phyloP scores from a whole-genome alignment of 1,140 invertebrate genomes.

The Glossosoma conforme region DNA sequence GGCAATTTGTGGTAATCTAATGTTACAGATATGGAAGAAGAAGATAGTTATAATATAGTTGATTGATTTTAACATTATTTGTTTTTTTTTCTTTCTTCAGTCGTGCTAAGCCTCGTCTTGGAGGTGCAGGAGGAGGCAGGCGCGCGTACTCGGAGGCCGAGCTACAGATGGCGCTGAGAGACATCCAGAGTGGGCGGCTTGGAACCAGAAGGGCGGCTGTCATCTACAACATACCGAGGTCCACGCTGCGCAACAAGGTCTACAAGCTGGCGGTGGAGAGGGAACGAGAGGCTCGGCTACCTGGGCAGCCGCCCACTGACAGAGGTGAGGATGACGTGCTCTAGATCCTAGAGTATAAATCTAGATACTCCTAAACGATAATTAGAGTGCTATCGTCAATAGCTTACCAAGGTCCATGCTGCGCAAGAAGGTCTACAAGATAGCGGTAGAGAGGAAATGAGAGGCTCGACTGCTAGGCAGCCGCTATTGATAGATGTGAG shows the following conservation, averaged over 20 bases:
- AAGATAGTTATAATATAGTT: no score
- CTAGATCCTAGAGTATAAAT: no score
- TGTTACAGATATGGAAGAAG: no score
- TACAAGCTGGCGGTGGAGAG: slow-evolving; percentile 78
- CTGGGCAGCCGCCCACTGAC: slow-evolving; percentile 33
- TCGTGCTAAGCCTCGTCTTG: slow-evolving; percentile 49
- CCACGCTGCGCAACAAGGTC: slow-evolving; percentile 90
- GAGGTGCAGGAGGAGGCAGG: slow-evolving; percentile 53
- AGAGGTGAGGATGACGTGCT: slow-evolving; percentile 37
- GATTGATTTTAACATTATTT: background rate
- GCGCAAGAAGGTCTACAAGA: slow-evolving; percentile 90
- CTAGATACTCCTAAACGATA: no score
- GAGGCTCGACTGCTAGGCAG: slow-evolving; percentile 47
- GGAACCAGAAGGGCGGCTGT: slow-evolving; percentile 88
- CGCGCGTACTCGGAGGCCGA: slow-evolving; percentile 89
- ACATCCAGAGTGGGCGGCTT: slow-evolving; percentile 88
- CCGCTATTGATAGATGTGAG: slow-evolving; percentile 34
- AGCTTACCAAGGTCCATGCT: slow-evolving; percentile 93
- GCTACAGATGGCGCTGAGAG: slow-evolving; percentile 80
- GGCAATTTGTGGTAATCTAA: no score
- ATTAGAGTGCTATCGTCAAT: slow-evolving; percentile 92
- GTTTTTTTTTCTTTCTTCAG: slow-evolving; percentile 22
- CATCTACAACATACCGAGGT: slow-evolving; percentile 92
- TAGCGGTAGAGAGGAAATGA: slow-evolving; percentile 66
- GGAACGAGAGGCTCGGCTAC: slow-evolving; percentile 54